Conservation (phyloP, 2,797 vertebrate species). For the Mallotus villosus region DNA sequence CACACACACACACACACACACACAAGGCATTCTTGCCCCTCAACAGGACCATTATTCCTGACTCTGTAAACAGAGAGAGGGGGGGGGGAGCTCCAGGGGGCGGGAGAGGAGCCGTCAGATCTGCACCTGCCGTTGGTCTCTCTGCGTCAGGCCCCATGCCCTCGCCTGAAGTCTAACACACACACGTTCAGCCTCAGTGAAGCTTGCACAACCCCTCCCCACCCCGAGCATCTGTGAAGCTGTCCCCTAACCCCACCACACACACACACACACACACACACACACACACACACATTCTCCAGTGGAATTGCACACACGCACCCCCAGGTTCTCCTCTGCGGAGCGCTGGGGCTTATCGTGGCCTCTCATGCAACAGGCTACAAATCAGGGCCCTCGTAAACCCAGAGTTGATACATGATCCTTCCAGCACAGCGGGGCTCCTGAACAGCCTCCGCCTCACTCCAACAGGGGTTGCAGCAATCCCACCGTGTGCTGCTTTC, state of each 20-base stretch:
- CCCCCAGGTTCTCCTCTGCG: not conserved
- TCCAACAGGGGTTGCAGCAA: not conserved
- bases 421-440: not conserved
- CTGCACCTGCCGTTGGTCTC: too few relatives aligned
- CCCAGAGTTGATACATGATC: not conserved
- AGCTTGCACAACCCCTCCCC: not conserved
- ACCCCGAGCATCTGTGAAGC: not conserved
- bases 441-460: not conserved
- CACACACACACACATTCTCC: constrained; percentile 8
- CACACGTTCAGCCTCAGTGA: too few relatives aligned
- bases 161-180: too few relatives aligned
- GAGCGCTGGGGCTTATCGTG: too few relatives aligned
- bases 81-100: too few relatives aligned
- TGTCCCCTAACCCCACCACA: not conserved
- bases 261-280: too few relatives aligned
- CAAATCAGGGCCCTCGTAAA: constrained; percentile 4
- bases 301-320: constrained; percentile 9
- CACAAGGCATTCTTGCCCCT: not conserved
- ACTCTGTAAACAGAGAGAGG: not conserved
- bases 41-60: not conserved
- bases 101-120: too few relatives aligned
- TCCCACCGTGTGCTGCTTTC: not conserved
- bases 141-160: too few relatives aligned
- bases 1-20: not conserved
- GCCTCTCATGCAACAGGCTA: not conserved